Conservation (phyloP, 2,113 vertebrate genomes). For the Seriola rivoliana region DNA sequence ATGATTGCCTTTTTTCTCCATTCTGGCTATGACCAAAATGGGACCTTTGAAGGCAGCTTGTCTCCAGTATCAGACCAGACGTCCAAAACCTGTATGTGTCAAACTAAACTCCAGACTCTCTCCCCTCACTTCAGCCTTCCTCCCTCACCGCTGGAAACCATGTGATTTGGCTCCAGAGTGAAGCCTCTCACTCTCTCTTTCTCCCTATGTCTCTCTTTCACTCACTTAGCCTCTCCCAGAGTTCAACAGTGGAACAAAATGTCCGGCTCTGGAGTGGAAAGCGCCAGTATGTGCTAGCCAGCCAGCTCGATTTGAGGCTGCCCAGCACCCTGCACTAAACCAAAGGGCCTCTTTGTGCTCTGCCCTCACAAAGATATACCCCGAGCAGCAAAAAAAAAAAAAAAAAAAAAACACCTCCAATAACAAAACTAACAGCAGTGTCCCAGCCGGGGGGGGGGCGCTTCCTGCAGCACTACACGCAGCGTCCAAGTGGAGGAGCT, state of each 20-base stretch:
- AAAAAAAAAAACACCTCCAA: constrained; percentile 33
- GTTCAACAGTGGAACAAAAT: constrained; percentile 88
- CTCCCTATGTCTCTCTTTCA: constrained; percentile 18
- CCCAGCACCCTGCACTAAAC: constrained; percentile 60
- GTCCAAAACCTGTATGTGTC: not conserved
- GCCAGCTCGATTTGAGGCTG: constrained; percentile 56
- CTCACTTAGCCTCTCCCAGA: constrained; percentile 69
- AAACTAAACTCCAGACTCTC: constrained; percentile 33
- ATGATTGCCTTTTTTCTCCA: not conserved
- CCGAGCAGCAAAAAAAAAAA: constrained; percentile 45
- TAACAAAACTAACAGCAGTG: constrained; percentile 61
- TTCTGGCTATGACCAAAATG: not conserved
- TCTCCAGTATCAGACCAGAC: not conserved
- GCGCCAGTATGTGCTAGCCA: constrained; percentile 73
- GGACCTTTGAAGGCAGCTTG: not conserved
- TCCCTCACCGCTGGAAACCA: constrained; percentile 39
- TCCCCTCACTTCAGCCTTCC: not conserved
- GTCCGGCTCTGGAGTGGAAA: constrained; percentile 81
- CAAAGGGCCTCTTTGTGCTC: constrained; percentile 79
- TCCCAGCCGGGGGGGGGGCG: not conserved
- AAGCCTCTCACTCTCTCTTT: constrained; percentile 44
- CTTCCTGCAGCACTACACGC: not conserved
- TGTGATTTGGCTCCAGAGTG: constrained; percentile 61
- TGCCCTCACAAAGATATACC: constrained; percentile 69
- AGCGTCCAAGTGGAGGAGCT: constrained; percentile 33